Conservation (phyloP, 2,888 invertebrate species). For the Dynastes grantii region DNA sequence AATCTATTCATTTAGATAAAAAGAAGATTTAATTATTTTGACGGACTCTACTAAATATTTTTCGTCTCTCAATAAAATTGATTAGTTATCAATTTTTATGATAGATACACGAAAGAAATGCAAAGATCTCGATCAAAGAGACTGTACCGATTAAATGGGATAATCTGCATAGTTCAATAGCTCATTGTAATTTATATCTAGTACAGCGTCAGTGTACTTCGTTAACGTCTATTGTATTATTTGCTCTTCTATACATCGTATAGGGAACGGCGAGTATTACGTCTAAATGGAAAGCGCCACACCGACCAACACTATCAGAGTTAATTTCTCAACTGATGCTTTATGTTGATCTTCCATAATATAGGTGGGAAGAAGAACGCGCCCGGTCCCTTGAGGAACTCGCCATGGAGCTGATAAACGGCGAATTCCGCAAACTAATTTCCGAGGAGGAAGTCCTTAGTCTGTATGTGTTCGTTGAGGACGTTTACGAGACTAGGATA, state of each 20-base stretch:
- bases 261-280: neutral
- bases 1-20: no score
- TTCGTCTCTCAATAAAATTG: no score
- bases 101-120: neutral
- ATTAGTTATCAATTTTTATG: no score
- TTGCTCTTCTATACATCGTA: neutral
- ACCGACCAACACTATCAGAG: constrained; percentile 2
- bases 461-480: constrained; percentile 76
- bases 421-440: constrained; percentile 74
- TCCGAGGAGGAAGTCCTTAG: constrained; percentile 74
- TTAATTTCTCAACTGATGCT: constrained; percentile 34
- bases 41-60: no score
- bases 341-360: neutral
- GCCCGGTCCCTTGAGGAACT: constrained; percentile 72
- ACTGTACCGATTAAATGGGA: neutral
- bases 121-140: neutral
- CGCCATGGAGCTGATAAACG: constrained; percentile 74
- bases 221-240: neutral
- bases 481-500: constrained; percentile 76
- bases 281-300: constrained; percentile 31
- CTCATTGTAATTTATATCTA: neutral
- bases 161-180: neutral
- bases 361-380: constrained; percentile 72
- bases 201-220: neutral
- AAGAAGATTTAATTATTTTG: no score